Evolutionary conservation across 2,797 vertebrate genomes (phyloP), one percentile per base, ranked within the genome.

Genomic region (Aselliscus stoliczkanus): DNA sequence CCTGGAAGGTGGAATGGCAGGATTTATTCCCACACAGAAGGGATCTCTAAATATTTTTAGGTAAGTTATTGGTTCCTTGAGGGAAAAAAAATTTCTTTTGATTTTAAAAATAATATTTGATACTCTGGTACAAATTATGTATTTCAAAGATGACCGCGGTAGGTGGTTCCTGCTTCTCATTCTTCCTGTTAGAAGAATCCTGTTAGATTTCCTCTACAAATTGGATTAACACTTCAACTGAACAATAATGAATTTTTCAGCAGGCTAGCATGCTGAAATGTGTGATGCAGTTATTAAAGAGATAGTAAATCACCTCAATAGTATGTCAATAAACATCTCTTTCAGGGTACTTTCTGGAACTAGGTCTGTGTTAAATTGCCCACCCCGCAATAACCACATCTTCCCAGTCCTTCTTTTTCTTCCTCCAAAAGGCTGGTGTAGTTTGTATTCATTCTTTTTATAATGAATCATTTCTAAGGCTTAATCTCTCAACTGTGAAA

Each of bases 401-500:
- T 62, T 34, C 18, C 15, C 2, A 3, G n/a, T 54, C 76, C 93
- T 92, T 92, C 56, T 77, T 23, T 47, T 92, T 15, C 4, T 12
- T 88, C 39, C 34, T 85, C 39, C 25, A 52, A 81, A 81, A 85
- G 21, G 17, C 54, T 84, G 47, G 54, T 44, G 7, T 85, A 42
- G 15, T 82, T 91, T 65, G 4, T 82, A 70, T 52, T 72, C 62
- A 89, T 56, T 81, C n/a, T 91, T 93, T 88, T 85, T 42, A 85
- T 47, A 91, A 54, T 67, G 50, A 90, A 87, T 93, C 11, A 34
- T 81, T 87, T 89, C 88, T 92, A 77, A 93, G n/a, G 37, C 29
- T 79, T 80, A 88, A 90, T 88, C 18, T 47, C 60, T 80, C 73
- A 70, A 84, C 44, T 76, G 80, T 92, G 88, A 95, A 76, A 95